Percentiles rank a stretch among this genome's conserved stretches.
Conservation (phyloP, 2,113 vertebrate genomes). For the Antennarius striatus region DNA sequence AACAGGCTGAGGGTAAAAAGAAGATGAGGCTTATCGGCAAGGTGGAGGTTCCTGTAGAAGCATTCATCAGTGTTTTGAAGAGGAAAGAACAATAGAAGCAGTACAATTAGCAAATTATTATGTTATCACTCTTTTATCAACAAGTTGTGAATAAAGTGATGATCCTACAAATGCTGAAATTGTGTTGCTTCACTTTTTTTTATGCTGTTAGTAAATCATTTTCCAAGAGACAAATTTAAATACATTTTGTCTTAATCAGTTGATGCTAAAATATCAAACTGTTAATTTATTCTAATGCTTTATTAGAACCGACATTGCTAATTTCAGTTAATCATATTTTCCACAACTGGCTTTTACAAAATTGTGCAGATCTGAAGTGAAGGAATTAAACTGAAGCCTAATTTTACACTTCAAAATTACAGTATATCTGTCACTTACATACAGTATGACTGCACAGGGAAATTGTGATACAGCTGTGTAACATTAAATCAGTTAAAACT, state of each 20-base stretch:
- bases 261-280: neutral
- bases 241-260: neutral
- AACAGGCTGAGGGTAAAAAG: conserved; percentile 94
- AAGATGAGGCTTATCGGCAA: conserved; percentile 92
- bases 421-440: too few species aligned
- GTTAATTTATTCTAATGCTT: too few species aligned
- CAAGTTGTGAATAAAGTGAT: conserved; percentile 44
- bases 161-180: conserved; percentile 2
- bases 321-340: too few species aligned
- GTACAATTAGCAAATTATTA: neutral
- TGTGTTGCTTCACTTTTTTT: conserved; percentile 4
- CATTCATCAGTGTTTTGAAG: conserved; percentile 91
- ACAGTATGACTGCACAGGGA: too few species aligned
- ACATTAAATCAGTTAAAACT: too few species aligned
- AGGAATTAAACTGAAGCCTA: too few species aligned
- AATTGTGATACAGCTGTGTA: too few species aligned
- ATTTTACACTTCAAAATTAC: too few species aligned
- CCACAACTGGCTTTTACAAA: too few species aligned
- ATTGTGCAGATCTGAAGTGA: too few species aligned
- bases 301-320: too few species aligned
- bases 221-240: neutral
- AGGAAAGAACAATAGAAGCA: conserved; percentile 67
- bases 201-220: neutral
- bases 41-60: conserved; percentile 92
- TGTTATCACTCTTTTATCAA: neutral